Evolutionary conservation across 2,888 invertebrate genomes (phyloP).

Genomic region (Drosophila infuscata): DNA sequence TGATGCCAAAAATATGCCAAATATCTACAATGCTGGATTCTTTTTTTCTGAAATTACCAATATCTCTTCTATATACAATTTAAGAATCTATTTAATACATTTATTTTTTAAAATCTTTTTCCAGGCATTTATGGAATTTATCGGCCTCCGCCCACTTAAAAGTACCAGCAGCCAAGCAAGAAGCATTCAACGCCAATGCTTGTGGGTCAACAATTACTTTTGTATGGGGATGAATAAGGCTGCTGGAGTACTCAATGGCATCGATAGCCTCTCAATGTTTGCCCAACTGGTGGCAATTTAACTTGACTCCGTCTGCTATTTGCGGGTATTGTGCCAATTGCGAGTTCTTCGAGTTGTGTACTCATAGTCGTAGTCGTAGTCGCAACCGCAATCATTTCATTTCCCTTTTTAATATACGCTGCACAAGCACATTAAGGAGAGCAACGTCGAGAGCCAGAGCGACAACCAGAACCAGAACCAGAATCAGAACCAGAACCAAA

Average conservation of each 20-base stretch:
- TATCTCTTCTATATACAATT: not conserved
- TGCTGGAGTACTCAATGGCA: constrained; percentile 53
- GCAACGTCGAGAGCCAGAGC: not conserved
- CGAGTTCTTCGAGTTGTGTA: constrained; percentile 45
- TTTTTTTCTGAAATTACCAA: not conserved
- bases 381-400: constrained; percentile 79
- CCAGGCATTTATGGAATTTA: not conserved
- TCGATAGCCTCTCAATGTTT: constrained; percentile 77
- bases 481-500: constrained; percentile 5
- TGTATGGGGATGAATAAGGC: constrained; percentile 43
- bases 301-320: constrained; percentile 55
- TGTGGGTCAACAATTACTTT: constrained; percentile 72
- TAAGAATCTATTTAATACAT: not conserved
- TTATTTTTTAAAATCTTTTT: too few species aligned
- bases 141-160: not conserved
- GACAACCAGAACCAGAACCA: constrained; percentile 1
- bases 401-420: constrained; percentile 81
- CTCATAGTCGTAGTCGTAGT: constrained; percentile 37
- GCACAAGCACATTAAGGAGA: constrained; percentile 73
- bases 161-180: constrained; percentile 11
- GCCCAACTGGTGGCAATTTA: constrained; percentile 71
- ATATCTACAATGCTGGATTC: accelerated
- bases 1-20: not conserved
- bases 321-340: constrained; percentile 78
- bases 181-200: constrained; percentile 26